A percentile compares a stretch with the other conserved stretches of the same genome.
Evolutionary conservation across 2,888 invertebrate genomes (phyloP).

Genomic region (Mimachlamys varia): DNA sequence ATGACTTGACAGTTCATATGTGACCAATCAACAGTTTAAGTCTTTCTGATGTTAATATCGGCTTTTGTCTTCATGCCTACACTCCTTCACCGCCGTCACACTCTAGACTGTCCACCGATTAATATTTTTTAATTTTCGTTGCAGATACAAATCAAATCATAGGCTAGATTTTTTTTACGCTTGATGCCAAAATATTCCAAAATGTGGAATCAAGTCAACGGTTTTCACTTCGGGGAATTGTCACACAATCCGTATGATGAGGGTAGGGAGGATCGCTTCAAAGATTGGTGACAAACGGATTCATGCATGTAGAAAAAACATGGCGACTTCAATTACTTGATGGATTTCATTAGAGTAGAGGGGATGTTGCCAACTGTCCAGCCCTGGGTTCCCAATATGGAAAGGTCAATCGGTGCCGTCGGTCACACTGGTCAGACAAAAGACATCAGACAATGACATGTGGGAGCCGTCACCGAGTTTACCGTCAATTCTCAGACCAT

Average conservation of each 20-base stretch:
- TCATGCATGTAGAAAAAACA: slow-evolving; percentile 36
- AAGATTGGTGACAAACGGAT: slow-evolving; percentile 9
- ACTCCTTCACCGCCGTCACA: not conserved
- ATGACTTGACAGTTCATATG: not conserved
- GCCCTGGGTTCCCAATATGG: not conserved
- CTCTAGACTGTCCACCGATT: not conserved
- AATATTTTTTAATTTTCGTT: slow-evolving; percentile 21
- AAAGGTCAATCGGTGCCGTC: not conserved
- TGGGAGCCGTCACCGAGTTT: not conserved
- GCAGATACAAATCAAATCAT: not conserved
- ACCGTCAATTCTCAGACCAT: not conserved
- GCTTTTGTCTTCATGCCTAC: not conserved
- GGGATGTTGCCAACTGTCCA: not conserved
- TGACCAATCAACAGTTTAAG: not conserved
- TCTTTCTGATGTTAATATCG: not conserved
- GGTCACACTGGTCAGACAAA: slow-evolving; percentile 21
- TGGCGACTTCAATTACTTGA: not conserved
- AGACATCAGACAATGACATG: slow-evolving; percentile 10
- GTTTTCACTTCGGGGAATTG: not conserved
- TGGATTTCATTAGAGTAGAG: not conserved
- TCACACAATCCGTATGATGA: not conserved
- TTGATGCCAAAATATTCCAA: slow-evolving; percentile 28
- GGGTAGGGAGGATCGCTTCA: not conserved
- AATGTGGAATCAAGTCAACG: not conserved
- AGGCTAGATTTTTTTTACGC: not conserved